Evolutionary conservation across 2,888 invertebrate species (phyloP).

Genomic region (Brassicogethes aeneus): DNA sequence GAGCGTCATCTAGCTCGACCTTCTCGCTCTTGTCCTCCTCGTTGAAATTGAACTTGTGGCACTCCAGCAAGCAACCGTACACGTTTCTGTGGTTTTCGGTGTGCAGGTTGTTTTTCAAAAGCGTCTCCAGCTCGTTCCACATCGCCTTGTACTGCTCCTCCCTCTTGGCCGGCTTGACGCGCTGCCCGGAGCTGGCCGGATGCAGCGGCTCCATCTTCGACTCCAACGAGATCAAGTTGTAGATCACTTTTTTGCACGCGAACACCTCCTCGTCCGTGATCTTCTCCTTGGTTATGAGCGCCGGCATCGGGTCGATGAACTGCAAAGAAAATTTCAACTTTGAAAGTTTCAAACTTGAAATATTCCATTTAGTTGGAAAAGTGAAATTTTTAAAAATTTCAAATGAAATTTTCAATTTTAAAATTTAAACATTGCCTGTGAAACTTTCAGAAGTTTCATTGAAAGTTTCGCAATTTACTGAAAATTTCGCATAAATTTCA

Average conservation of each 20-base stretch:
- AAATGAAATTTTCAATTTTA: no score
- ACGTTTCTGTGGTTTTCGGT: slow-evolving; percentile 71
- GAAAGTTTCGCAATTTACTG: no score
- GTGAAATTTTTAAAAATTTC: no score
- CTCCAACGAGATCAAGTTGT: slow-evolving; percentile 71
- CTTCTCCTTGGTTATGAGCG: slow-evolving; percentile 71
- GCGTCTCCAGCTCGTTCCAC: slow-evolving; percentile 82
- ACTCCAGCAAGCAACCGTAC: slow-evolving; percentile 73
- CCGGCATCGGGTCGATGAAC: slow-evolving; percentile 74
- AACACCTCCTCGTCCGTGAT: slow-evolving; percentile 79
- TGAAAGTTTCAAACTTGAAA: no score
- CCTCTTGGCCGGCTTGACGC: slow-evolving; percentile 52
- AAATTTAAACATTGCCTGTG: no score
- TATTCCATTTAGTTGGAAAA: no score
- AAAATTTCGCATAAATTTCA: no score
- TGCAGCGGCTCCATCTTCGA: slow-evolving; percentile 75
- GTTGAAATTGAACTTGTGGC: slow-evolving; percentile 51
- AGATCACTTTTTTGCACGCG: slow-evolving; percentile 78
- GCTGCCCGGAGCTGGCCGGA: slow-evolving; percentile 57
- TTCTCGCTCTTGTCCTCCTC: slow-evolving; percentile 50
- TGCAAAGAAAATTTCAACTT: no score
- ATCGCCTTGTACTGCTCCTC: slow-evolving; percentile 88
- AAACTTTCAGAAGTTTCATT: no score
- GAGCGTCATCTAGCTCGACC: slow-evolving; percentile 52
- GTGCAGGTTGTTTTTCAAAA: slow-evolving; percentile 69